A percentile compares a stretch with the other conserved stretches of the same genome.
phyloP scores from a whole-genome alignment of 2,888 invertebrate species.

The Rotaria macrura region DNA sequence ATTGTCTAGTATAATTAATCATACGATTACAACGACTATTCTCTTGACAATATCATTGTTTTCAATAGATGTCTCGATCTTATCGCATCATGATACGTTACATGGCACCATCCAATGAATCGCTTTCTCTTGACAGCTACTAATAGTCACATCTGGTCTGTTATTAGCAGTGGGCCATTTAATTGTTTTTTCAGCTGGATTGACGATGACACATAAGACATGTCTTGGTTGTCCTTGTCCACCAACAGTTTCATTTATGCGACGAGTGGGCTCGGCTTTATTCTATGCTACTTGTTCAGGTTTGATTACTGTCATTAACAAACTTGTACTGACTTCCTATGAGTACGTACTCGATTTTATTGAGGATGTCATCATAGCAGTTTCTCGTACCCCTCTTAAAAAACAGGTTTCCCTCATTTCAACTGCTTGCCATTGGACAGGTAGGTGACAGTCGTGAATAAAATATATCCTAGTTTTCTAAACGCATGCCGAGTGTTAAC shows the following conservation, averaged over 20 bases:
- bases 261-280: slow-evolving; percentile 62
- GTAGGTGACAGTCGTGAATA: slow-evolving; percentile 34
- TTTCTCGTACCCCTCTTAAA: slow-evolving; percentile 21
- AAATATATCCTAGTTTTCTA: not conserved
- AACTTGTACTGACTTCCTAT: slow-evolving; percentile 80
- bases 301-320: slow-evolving; percentile 88
- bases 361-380: not conserved
- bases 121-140: not conserved
- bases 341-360: slow-evolving; percentile 43
- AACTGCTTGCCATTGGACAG: slow-evolving; percentile 39
- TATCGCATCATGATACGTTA: not conserved
- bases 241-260: not conserved
- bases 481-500: not conserved
- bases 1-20: no score
- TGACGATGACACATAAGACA: not conserved
- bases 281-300: slow-evolving; percentile 84
- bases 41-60: not conserved
- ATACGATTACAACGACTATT: no score
- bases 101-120: not conserved
- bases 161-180: not conserved
- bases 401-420: slow-evolving; percentile 40
- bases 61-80: not conserved
- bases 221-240: not conserved
- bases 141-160: not conserved
- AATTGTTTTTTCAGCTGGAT: not conserved